phyloP scores from a whole-genome alignment of 2,888 invertebrate species.

The Dynastes grantii region DNA sequence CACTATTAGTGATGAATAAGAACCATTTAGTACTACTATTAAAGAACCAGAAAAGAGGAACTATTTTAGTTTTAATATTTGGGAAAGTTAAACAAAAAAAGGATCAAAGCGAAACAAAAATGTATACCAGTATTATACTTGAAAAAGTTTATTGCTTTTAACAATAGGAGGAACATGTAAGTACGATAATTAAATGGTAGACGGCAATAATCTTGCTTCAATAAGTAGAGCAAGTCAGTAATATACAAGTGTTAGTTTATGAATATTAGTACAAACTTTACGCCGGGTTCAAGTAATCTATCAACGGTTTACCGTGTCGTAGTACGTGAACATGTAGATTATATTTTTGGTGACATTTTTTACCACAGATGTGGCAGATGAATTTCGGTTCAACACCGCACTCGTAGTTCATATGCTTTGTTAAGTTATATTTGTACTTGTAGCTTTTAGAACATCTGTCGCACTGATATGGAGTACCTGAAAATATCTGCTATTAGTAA shows the following conservation, averaged over 20 bases:
- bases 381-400: constrained; percentile 53
- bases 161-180: too few species aligned
- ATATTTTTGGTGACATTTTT: constrained; percentile 36
- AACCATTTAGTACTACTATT: too few species aligned
- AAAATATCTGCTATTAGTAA: constrained; percentile 26
- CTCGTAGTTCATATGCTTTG: constrained; percentile 56
- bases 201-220: too few species aligned
- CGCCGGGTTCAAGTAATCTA: background rate
- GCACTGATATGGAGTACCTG: constrained; percentile 41
- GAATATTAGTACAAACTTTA: background rate
- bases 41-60: too few species aligned
- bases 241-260: background rate
- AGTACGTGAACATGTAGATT: constrained; percentile 24
- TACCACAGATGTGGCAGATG: constrained; percentile 48
- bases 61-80: too few species aligned
- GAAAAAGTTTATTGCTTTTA: too few species aligned
- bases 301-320: background rate
- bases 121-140: too few species aligned
- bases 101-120: too few species aligned
- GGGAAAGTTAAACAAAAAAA: too few species aligned
- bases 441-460: constrained; percentile 50
- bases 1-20: too few species aligned
- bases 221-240: too few species aligned
- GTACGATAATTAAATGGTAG: too few species aligned
- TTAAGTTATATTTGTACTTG: constrained; percentile 53